phyloP scores from a whole-genome alignment of 2,888 invertebrate genomes.

The Margaritifera margaritifera region DNA sequence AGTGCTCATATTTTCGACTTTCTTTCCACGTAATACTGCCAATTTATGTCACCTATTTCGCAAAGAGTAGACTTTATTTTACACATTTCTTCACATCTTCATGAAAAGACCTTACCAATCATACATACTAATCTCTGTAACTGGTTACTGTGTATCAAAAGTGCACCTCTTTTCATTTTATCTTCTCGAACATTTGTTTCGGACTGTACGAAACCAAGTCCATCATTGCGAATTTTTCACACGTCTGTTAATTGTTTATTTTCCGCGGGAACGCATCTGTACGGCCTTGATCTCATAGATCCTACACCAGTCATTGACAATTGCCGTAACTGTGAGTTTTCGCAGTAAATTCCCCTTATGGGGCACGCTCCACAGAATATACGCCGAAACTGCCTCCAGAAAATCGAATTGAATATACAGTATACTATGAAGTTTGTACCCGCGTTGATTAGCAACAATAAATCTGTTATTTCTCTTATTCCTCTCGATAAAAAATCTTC shows the following conservation, averaged over 20 bases:
- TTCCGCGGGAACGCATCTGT: conserved; percentile 1
- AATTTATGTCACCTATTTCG: no score
- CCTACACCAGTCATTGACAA: conserved; percentile 28
- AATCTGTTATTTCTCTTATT: conserved; percentile 70
- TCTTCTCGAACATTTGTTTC: no score
- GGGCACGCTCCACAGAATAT: conserved; percentile 46
- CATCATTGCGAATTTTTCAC: neutral
- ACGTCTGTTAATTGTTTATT: conserved; percentile 6
- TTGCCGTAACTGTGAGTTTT: conserved; percentile 29
- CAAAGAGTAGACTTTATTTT: no score
- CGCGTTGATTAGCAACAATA: conserved; percentile 67
- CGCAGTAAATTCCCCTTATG: conserved; percentile 10
- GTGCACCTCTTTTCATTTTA: no score
- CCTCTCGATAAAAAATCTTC: conserved; percentile 63
- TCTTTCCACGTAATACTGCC: no score
- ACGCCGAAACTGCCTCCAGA: conserved; percentile 57
- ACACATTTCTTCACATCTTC: no score
- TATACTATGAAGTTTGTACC: conserved; percentile 70
- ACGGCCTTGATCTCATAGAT: neutral
- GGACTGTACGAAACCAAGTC: no score
- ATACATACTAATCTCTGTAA: no score
- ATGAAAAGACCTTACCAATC: no score
- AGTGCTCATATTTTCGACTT: no score
- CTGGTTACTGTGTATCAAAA: no score
- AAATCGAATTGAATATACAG: conserved; percentile 69